A percentile compares a stretch with the other conserved stretches of the same genome.
These are phyloP conservation scores for Xestia rhomboidea DNA, from an alignment of 2,888 invertebrate genomes.

Conservation along the genomic window DNA sequence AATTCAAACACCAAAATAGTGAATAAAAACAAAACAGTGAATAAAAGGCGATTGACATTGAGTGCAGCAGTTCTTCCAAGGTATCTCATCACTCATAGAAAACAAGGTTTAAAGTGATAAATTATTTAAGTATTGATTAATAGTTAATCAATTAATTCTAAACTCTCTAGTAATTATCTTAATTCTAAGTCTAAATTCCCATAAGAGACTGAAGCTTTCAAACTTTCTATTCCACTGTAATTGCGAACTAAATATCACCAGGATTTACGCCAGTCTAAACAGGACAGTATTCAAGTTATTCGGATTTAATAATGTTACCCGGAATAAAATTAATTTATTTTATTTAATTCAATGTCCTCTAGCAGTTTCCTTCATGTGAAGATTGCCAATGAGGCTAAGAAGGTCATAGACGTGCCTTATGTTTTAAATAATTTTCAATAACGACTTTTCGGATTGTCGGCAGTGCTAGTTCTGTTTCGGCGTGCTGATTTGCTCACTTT, in stretches of 20 bases:
- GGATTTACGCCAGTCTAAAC: not conserved
- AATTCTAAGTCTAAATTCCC: not conserved
- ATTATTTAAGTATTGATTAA: not conserved
- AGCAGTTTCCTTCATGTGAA: slow-evolving; percentile 50
- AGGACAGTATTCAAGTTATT: slow-evolving; percentile 19
- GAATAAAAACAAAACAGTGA: no score
- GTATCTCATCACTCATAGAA: not conserved
- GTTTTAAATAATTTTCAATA: not conserved
- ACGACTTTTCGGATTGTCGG: not conserved
- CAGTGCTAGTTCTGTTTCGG: not conserved
- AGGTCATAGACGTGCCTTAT: slow-evolving; percentile 31
- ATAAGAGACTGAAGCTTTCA: not conserved
- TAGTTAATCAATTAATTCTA: not conserved
- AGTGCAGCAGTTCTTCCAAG: not conserved
- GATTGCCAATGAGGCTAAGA: slow-evolving; percentile 33
- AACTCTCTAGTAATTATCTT: not conserved
- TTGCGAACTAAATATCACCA: slow-evolving; percentile 1
- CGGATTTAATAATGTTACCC: slow-evolving; percentile 35
- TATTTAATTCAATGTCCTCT: slow-evolving; percentile 58
- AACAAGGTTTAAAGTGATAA: not conserved
- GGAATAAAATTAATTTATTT: slow-evolving; percentile 57
- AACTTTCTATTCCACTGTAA: not conserved
- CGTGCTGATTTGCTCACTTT: not conserved
- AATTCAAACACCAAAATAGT: no score
- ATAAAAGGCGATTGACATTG: not conserved